Conservation (phyloP, 2,797 vertebrate species). For the Nannoperca obscura region DNA sequence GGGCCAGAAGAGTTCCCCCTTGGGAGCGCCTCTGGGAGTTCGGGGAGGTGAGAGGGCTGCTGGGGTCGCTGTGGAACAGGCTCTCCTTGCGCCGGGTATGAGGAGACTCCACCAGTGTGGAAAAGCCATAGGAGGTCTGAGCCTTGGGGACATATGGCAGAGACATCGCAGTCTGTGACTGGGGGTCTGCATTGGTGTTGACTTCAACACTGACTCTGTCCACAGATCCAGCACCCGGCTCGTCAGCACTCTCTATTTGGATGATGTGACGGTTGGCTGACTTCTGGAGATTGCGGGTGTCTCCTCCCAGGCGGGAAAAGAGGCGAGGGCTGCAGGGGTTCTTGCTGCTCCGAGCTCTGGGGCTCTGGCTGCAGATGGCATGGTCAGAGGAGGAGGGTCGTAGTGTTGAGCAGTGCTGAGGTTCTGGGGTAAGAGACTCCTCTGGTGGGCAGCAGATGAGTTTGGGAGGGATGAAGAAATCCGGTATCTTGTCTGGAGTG, state of each 20-base stretch:
- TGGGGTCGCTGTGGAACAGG: constrained; percentile 95
- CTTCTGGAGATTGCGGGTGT: constrained; percentile 88
- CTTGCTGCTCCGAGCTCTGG: constrained; percentile 78
- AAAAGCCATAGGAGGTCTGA: constrained; percentile 96
- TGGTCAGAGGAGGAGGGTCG: constrained; percentile 90
- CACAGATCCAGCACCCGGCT: constrained; percentile 72
- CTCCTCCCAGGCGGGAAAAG: constrained; percentile 83
- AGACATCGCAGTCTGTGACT: constrained; percentile 94
- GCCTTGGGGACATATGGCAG: constrained; percentile 95
- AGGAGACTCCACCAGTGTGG: constrained; percentile 94
- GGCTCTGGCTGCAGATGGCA: constrained; percentile 87
- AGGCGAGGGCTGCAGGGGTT: constrained; percentile 92
- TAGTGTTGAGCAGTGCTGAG: constrained; percentile 74
- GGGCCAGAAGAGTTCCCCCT: constrained; percentile 83
- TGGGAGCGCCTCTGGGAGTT: constrained; percentile 85
- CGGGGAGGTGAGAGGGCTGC: constrained; percentile 91
- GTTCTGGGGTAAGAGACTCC: constrained; percentile 75
- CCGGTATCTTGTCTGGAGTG: constrained; percentile 96
- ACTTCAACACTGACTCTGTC: constrained; percentile 32
- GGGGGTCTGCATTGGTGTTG: constrained; percentile 91
- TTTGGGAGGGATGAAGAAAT: constrained; percentile 98
- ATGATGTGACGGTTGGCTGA: constrained; percentile 93
- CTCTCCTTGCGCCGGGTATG: constrained; percentile 96
- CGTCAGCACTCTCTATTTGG: constrained; percentile 95
- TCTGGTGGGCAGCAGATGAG: constrained; percentile 90